phyloP scores from a whole-genome alignment of 2,888 invertebrate genomes.

The Cheilosia variabilis region DNA sequence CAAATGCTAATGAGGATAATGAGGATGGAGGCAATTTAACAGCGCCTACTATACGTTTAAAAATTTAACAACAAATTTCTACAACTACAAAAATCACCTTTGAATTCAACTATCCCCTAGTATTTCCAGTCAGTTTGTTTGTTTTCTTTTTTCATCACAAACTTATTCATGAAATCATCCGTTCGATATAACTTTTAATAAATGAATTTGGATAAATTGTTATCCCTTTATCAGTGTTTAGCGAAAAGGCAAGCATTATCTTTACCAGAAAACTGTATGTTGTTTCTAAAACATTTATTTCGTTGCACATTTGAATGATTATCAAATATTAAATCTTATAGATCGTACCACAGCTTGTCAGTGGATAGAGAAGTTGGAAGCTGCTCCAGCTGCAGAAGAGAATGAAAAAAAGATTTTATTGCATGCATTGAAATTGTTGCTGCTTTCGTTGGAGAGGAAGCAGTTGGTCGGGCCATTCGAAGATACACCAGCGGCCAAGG shows the following conservation, averaged over 20 bases:
- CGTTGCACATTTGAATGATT: not conserved
- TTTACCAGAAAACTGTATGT: constrained; percentile 56
- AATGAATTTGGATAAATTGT: constrained; percentile 62
- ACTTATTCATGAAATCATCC: constrained; percentile 32
- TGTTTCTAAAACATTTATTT: not conserved
- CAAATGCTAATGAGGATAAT: too few relatives aligned
- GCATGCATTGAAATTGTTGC: constrained; percentile 83
- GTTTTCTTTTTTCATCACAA: constrained; percentile 1
- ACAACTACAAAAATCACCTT: not conserved
- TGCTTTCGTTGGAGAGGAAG: constrained; percentile 83
- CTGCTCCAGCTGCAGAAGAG: constrained; percentile 13
- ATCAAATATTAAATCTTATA: constrained; percentile 16
- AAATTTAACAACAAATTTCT: not conserved
- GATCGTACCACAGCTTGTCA: constrained; percentile 70
- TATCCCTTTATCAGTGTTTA: constrained; percentile 48
- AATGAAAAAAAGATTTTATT: constrained; percentile 28
- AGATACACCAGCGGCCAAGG: constrained; percentile 80
- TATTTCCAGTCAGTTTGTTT: constrained; percentile 21
- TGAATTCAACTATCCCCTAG: not conserved
- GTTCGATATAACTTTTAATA: constrained; percentile 37
- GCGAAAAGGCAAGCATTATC: constrained; percentile 63
- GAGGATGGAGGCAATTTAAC: too few relatives aligned
- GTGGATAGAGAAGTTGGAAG: constrained; percentile 74
- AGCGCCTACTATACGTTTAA: too few relatives aligned
- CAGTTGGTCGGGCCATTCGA: constrained; percentile 83